Conservation (phyloP, 2,888 invertebrate species). For the Ariolimax columbianus region DNA sequence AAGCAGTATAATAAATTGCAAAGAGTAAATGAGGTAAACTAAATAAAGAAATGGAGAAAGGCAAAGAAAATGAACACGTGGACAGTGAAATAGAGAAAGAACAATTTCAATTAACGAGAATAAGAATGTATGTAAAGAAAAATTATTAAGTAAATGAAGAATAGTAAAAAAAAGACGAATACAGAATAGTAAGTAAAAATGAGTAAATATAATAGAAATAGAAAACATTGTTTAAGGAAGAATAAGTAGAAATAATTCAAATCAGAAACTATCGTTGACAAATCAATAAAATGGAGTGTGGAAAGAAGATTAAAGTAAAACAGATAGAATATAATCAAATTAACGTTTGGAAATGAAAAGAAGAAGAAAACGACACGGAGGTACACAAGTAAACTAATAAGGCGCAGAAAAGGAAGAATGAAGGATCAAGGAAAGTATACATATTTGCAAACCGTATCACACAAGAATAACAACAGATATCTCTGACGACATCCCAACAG, state of each 20-base stretch:
- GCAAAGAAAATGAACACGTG: constrained; percentile 16
- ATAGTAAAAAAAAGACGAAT: background rate
- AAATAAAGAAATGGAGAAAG: background rate
- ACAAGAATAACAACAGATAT: no score
- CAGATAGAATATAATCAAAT: background rate
- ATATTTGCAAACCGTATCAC: background rate
- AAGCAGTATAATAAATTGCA: background rate
- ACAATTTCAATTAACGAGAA: no score
- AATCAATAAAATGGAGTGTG: background rate
- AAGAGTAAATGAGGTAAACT: background rate
- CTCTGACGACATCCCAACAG: background rate
- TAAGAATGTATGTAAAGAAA: background rate
- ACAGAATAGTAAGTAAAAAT: background rate
- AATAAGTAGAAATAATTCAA: background rate
- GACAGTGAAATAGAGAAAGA: background rate
- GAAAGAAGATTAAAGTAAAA: background rate
- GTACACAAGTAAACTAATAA: background rate
- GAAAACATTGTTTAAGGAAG: background rate
- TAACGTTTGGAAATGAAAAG: background rate
- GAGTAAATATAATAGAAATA: background rate
- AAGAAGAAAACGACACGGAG: background rate
- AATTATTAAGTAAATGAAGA: background rate
- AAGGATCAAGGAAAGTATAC: background rate
- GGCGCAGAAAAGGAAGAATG: background rate
- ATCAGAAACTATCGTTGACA: background rate